Base-by-base conservation (phyloP, 1,140 invertebrate genomes). In the Drosophila chauvacae region DNA sequence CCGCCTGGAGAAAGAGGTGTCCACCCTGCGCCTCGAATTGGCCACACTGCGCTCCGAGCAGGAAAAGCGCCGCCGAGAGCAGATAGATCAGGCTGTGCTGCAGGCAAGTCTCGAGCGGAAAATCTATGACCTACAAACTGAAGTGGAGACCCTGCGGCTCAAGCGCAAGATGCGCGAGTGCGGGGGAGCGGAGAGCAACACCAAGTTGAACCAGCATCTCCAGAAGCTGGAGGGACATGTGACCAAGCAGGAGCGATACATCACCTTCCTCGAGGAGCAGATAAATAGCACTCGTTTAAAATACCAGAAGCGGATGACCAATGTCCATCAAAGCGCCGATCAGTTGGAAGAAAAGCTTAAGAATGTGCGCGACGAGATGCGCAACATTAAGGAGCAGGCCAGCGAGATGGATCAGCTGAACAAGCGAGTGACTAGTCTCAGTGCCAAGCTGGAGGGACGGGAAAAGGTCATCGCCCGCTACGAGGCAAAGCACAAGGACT, bases 181-280 rank as follows among this genome's bases (percentile, higher is more conserved):
- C 3, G 56, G 63, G 4, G 77, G 53, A 14, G 28, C 37, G 1
- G 71, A 74, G 13, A 18, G 45, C 7, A 23, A 13, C 5, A 18
- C 30, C 7, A 18, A 3, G 2, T 4, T 63, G 7, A 55, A 7
- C 2, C 9, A 77, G 2, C 57, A 37, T 1, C 3, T 77, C 5
- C 35, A 55, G 37, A 77, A 56, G 14, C 16, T 77, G 41, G 55
- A 55, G 37, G 45, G 18, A 16, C 65, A 58, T 18, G 68, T 47
- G 26, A 7, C 35, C n/a, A 63, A 86, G 39, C 74, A 90, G 56
- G 58, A 78, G 6, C 23, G 28, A 7, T 88, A 88, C 20, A 84
- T 88, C 2, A 45, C 48, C 18, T 75, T 64, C 35, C 48, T 88
- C 20, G 84, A 88, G 69, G 62, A 90, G 7, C 72, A 88, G 28